These are phyloP conservation scores for Ashinkailepas kermadecensis DNA, from an alignment of 2,888 invertebrate species.

Conservation along the genomic window DNA sequence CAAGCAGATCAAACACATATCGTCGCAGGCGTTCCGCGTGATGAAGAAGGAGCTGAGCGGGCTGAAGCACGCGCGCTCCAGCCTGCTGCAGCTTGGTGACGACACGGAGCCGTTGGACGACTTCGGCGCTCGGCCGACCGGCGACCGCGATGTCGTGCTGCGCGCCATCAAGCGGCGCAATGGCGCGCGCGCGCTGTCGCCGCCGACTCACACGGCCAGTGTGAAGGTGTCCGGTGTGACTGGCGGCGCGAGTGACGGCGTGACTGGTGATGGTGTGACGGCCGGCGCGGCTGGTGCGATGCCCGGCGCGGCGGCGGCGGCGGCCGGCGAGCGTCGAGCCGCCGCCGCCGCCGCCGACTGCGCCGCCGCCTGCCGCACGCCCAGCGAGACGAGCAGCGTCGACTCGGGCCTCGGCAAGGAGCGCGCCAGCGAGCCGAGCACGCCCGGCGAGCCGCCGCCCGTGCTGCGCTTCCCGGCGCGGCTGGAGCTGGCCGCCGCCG, in stretches of 20 bases:
- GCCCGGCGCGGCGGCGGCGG: not conserved
- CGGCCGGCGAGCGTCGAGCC: not conserved
- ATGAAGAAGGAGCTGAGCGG: conserved; percentile 5
- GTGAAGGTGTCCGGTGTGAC: too few relatives aligned
- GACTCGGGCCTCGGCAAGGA: conserved; percentile 17
- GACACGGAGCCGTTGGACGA: not conserved
- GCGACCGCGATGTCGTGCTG: not conserved
- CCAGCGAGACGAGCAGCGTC: conserved; percentile 20
- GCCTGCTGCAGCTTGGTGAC: not conserved
- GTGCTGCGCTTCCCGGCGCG: conserved; percentile 9
- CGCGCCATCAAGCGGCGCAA: not conserved
- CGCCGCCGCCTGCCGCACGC: not conserved
- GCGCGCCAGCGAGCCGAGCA: conserved; percentile 1
- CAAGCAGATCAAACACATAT: conserved; percentile 19
- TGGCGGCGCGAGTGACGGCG: too few relatives aligned
- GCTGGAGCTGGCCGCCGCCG: not conserved
- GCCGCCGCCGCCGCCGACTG: not conserved
- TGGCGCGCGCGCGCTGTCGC: not conserved
- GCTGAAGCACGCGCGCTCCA: not conserved
- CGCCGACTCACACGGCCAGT: not conserved
- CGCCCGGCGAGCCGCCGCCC: not conserved
- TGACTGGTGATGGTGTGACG: too few relatives aligned
- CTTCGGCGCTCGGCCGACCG: not conserved
- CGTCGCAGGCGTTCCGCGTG: conserved; percentile 10
- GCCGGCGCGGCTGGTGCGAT: too few relatives aligned